Evolutionary conservation across 1,140 invertebrate species (phyloP), one percentile per base, ranked within the genome.

Genomic region (Whitmania pigra): DNA sequence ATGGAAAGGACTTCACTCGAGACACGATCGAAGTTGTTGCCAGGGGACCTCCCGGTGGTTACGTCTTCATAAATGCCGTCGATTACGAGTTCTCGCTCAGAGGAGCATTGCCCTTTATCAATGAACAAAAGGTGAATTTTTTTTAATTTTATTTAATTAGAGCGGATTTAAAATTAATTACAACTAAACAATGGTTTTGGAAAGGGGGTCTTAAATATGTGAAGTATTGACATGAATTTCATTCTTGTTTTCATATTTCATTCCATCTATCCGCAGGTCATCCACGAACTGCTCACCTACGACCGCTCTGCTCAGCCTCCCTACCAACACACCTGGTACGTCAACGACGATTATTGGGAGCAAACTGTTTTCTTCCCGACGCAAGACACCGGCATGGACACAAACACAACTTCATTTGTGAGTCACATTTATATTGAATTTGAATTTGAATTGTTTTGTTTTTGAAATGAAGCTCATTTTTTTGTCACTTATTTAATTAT

Each of bases 321-420:
- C 13, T 73, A 71, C 66, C 29, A 71, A 27, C 60, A 71, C 43
- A 72, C 55, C 22, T 73, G 73, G 73, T 71, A 60, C 36, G 22
- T 73, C 54, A 57, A 73, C 43, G 69, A 72, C 60, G 68, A 43
- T 22, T 53, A 67, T 29, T 73, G 68, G 69, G 68, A 73, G 53
- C 43, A 73, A 31, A 73, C 31, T 13, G 69, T 71, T 43, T 73
- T 63, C 49, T 73, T 73, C 53, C 36, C 69, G 6, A 53, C 73
- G 0, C 70, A 36, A 7, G 29, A 53, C 40, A 53, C 54, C 63
- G 73, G 73, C 20, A 53, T 73, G 43, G 73, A 73, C 54, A 43
- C 43, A n/a, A 40, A 53, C 29, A 73, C 69, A 17, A 73, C 73
- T 22, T 20, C 67, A n/a, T 53, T 71, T 40, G 72, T 73, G 49